These are phyloP conservation scores for Polietes domitor DNA, from an alignment of 2,888 invertebrate species.

Conservation along the genomic window DNA sequence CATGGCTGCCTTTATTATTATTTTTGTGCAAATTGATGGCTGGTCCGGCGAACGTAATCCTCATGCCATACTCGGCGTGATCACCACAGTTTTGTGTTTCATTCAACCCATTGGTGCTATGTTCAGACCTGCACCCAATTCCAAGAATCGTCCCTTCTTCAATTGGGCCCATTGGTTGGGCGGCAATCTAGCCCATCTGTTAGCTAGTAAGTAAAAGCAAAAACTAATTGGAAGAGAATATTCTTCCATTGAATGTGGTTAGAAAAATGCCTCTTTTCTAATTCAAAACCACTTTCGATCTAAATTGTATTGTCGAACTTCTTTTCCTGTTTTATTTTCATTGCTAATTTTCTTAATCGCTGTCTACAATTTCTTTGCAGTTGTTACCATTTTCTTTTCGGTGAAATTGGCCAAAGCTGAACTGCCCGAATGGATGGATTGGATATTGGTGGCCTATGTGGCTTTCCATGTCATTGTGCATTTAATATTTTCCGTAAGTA, in stretches of 20 bases:
- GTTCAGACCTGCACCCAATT: conserved; percentile 92
- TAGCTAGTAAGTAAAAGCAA: conserved; percentile 91
- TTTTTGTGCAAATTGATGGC: conserved; percentile 89
- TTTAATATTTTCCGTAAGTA: conserved; percentile 89
- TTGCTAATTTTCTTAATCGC: not conserved
- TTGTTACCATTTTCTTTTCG: conserved; percentile 96
- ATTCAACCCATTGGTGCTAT: conserved; percentile 93
- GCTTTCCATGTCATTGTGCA: conserved; percentile 94
- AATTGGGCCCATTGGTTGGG: conserved; percentile 96
- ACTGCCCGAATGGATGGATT: conserved; percentile 92
- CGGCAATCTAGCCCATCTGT: conserved; percentile 93
- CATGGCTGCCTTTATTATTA: conserved; percentile 88
- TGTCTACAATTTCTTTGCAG: conserved; percentile 82
- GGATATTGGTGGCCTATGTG: conserved; percentile 93
- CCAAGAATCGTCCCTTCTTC: conserved; percentile 89
- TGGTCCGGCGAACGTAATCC: conserved; percentile 89
- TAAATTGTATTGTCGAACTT: too few species aligned
- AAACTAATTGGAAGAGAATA: too few species aligned
- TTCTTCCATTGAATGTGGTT: too few species aligned
- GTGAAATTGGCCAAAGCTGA: conserved; percentile 92
- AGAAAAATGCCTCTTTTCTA: too few species aligned
- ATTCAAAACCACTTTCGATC: too few species aligned
- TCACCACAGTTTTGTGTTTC: conserved; percentile 90
- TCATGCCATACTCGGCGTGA: conserved; percentile 91
- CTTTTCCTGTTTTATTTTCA: too few species aligned